phyloP scores from a whole-genome alignment of 2,797 vertebrate species.

The Staurois parvus region DNA sequence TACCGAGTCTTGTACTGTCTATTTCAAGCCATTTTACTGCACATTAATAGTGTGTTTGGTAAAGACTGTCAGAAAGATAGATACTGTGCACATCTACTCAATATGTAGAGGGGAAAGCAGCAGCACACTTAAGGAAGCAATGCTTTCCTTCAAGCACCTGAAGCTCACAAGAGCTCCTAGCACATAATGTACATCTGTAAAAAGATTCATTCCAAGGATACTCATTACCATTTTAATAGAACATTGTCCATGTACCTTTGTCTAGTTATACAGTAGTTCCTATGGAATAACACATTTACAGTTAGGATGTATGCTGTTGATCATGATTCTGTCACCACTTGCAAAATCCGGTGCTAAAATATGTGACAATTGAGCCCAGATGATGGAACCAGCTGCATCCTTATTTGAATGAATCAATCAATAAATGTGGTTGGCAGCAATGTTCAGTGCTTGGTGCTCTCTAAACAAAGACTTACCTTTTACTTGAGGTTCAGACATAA shows the following conservation, averaged over 20 bases:
- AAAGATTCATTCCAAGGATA: conserved; percentile 20
- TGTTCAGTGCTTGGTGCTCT: too few species aligned
- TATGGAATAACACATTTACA: not conserved
- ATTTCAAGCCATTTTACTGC: conserved; percentile 54
- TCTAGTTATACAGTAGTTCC: not conserved
- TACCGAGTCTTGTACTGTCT: conserved; percentile 45
- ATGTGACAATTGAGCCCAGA: not conserved
- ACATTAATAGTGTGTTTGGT: conserved; percentile 59
- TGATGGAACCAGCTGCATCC: too few species aligned
- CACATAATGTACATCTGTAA: conserved; percentile 15
- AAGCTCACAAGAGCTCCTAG: conserved; percentile 14
- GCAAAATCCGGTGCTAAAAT: not conserved
- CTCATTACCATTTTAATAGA: conserved; percentile 21
- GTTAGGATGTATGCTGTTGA: not conserved
- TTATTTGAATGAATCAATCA: too few species aligned
- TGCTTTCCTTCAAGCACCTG: conserved; percentile 19
- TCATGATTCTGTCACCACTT: too few species aligned
- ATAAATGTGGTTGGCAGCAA: too few species aligned
- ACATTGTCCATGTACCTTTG: not conserved
- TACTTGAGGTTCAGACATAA: too few species aligned
- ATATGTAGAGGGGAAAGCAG: conserved; percentile 30
- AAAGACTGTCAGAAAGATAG: conserved; percentile 59
- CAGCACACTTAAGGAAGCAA: conserved; percentile 28
- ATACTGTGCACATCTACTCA: conserved; percentile 51
- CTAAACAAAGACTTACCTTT: too few species aligned